Evolutionary conservation across 2,888 invertebrate genomes (phyloP).

Genomic region (Julus scanicus): DNA sequence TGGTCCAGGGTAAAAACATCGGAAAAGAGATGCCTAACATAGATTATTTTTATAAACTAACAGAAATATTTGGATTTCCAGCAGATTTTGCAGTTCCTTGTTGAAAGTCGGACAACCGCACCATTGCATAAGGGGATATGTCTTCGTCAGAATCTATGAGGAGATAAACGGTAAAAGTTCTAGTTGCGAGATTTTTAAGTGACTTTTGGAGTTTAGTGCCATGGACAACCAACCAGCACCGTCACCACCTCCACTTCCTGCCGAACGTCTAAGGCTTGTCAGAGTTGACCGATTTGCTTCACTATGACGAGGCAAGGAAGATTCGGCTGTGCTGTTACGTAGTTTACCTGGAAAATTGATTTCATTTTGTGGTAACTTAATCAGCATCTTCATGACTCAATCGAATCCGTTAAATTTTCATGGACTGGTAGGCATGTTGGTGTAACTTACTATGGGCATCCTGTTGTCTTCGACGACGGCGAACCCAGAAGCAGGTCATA

Average conservation of each 20-base stretch:
- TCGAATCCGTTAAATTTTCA: no score
- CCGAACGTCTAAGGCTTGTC: constrained; percentile 17
- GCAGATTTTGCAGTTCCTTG: background rate
- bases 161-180: no score
- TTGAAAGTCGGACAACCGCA: constrained; percentile 53
- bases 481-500: constrained; percentile 52
- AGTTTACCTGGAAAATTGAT: background rate
- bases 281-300: constrained; percentile 4
- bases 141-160: constrained; percentile 51
- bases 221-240: no score
- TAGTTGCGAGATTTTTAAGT: background rate
- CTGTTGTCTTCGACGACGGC: constrained; percentile 48
- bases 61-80: background rate
- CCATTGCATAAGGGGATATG: constrained; percentile 55
- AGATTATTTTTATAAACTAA: no score
- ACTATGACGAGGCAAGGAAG: background rate
- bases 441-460: no score
- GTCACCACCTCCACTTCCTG: background rate
- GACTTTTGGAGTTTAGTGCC: no score
- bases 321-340: background rate
- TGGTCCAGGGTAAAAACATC: background rate
- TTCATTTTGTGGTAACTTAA: background rate
- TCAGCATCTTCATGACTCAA: no score
- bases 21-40: background rate
- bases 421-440: no score